Evolutionary conservation across 2,113 vertebrate species (phyloP), one percentile per base, ranked within the genome.

Genomic region (Spea bombifrons): DNA sequence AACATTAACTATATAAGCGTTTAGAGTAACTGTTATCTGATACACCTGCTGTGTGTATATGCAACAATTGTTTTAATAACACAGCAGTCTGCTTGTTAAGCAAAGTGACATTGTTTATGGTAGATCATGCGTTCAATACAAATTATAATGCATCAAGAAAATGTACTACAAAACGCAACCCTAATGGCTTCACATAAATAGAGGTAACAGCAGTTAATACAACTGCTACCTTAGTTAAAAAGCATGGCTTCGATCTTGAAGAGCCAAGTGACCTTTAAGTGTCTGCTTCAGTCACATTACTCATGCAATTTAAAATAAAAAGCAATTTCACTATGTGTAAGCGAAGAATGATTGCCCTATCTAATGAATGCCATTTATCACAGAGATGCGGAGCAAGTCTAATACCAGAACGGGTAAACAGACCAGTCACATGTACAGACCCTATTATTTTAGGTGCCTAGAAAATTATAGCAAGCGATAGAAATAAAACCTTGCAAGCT

Each of bases 361-460:
- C 61, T 72, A 79, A 79, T 79, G 76, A 79, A 79, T 79, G 63
- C 49, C 63, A 79, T 79, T 79, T 52, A 79, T 79, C 76, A 78
- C 76, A 53, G 46, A 72, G 76, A 59, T 71, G 64, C 68, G 66
- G 69, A 43, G 64, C 70, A 73, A 65, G 16, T 44, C 64, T 79
- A 73, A 72, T 79, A 66, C 69, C 76, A 66, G 52, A 48, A 73
- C n/a, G 65, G 63, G 49, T 73, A 79, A 79, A 79, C 70, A 79
- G 73, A 71, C 49, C 59, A 66, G 61, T 46, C 68, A 71, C 47
- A 52, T 44, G 12, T 17, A 73, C 48, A 73, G 55, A 79, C 48
- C 43, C 66, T 53, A 73, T 79, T 79, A 79, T 73, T 46, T 72
- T 66, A 79, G 73, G 70, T 66, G 70, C 76, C 44, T 9, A 55